phyloP scores from a whole-genome alignment of 2,888 invertebrate genomes.

The Glomeris marginata region DNA sequence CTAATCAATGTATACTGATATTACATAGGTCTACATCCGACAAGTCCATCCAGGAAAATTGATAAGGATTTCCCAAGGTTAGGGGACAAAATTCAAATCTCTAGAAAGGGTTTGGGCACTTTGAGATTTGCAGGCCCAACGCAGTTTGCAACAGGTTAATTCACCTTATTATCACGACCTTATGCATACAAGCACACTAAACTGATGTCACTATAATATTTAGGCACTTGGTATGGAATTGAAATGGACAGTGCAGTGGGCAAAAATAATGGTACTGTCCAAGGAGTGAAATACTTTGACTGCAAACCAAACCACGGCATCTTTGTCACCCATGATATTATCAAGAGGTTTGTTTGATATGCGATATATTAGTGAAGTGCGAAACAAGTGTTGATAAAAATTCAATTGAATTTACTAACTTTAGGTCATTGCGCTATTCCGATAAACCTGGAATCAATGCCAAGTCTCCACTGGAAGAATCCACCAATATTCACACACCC shows the following conservation, averaged over 20 bases:
- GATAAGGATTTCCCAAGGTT: slow-evolving; percentile 20
- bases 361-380: too few relatives aligned
- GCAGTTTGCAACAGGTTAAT: slow-evolving; percentile 32
- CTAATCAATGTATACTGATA: background rate
- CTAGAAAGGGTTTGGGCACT: slow-evolving; percentile 32
- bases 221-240: slow-evolving; percentile 36
- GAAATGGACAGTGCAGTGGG: slow-evolving; percentile 34
- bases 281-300: slow-evolving; percentile 34
- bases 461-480: too few relatives aligned
- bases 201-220: too few relatives aligned
- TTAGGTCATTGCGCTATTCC: too few relatives aligned
- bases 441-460: too few relatives aligned
- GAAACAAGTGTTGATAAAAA: too few relatives aligned
- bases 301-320: slow-evolving; percentile 33
- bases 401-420: too few relatives aligned
- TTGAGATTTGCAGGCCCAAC: slow-evolving; percentile 32
- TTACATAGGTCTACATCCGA: background rate
- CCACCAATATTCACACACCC: too few relatives aligned
- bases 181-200: too few relatives aligned
- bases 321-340: slow-evolving; percentile 16
- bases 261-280: slow-evolving; percentile 35
- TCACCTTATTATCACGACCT: background rate
- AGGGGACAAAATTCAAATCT: slow-evolving; percentile 32
- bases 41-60: background rate
- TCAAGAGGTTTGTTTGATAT: too few relatives aligned